Evolutionary conservation across 2,797 vertebrate species (phyloP).

Genomic region (Furcifer pardalis): DNA sequence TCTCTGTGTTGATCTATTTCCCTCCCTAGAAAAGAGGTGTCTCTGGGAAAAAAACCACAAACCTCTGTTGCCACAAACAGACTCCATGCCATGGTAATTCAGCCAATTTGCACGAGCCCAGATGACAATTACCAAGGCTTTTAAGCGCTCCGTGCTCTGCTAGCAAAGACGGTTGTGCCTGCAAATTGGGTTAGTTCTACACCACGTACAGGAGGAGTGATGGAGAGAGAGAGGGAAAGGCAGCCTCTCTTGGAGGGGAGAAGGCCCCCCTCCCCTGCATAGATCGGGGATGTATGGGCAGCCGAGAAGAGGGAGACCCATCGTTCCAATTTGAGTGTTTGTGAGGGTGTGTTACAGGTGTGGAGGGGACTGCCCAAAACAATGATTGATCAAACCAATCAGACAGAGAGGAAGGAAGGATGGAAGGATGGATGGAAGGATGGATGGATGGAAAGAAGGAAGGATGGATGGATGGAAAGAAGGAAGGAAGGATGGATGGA

Average conservation of each 20-base stretch:
- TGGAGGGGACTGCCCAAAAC: no score
- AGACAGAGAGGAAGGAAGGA: no score
- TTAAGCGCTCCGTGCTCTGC: constrained; percentile 17
- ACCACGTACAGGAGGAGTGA: accelerated
- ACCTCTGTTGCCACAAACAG: constrained; percentile 35
- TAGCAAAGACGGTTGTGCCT: constrained; percentile 40
- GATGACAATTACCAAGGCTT: neutral
- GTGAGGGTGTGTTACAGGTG: no score
- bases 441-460: no score
- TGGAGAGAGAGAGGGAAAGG: neutral
- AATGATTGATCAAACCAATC: no score
- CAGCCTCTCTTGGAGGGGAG: neutral
- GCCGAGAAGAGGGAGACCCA: neutral
- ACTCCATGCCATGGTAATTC: constrained; percentile 53
- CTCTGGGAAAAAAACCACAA: no score
- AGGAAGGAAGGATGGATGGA: no score
- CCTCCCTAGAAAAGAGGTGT: neutral
- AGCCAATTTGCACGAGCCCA: constrained; percentile 6
- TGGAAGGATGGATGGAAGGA: no score
- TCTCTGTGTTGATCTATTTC: no score
- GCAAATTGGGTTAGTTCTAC: constrained; percentile 57
- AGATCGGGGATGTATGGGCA: neutral
- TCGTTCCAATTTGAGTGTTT: no score
- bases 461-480: no score
- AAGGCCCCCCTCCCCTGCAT: neutral